Evolutionary conservation across 2,888 invertebrate genomes (phyloP), one percentile per base, ranked within the genome.

Genomic region (Andrena camellia): DNA sequence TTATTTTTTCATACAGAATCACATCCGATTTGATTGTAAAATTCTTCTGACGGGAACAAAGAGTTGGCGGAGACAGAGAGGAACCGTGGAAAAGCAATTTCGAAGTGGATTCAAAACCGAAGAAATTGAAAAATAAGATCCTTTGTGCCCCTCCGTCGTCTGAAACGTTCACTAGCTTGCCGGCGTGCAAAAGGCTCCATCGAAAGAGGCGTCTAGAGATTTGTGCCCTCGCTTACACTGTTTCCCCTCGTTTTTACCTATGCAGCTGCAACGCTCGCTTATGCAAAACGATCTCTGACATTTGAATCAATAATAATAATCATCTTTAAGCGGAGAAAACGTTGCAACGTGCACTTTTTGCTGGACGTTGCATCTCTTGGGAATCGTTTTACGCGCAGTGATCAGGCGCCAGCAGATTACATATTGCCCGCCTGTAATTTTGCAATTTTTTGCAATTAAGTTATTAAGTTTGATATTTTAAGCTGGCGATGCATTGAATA

Each of bases 41-140:
- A 52, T 57, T 67, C 67, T 29, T 17, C 20, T 8, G n/a, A 33
- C 5, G 23, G 31, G 26, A 60, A 20, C 50, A 26, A 68, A 54
- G 29, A 62, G n/a, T 54, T 33, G 60, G 50, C 59, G 42, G 31
- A 60, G 31, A 29, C 62, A 52, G 20, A 8, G 50, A 13, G 31
- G 33, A 17, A n/a, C 48, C 33, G 26, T 23, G 68, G 13, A 7
- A 68, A 81, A 64, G 78, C 81, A 81, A 67, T 78, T 70, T 78
- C 29, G 35, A 77, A 72, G 63, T 72, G 72, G 68, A 81, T 72
- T 77, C 72, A 23, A 57, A 74, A 71, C 59, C 68, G 70, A 63
- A 75, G 67, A 68, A 79, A 79, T 79, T 79, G 82, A 82, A 79
- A 70, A 79, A 75, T 67, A 62, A 67, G 63, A 67, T 63, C 68